Conservation (phyloP, 2,888 invertebrate genomes). For the Mimumesa dahlbomi region DNA sequence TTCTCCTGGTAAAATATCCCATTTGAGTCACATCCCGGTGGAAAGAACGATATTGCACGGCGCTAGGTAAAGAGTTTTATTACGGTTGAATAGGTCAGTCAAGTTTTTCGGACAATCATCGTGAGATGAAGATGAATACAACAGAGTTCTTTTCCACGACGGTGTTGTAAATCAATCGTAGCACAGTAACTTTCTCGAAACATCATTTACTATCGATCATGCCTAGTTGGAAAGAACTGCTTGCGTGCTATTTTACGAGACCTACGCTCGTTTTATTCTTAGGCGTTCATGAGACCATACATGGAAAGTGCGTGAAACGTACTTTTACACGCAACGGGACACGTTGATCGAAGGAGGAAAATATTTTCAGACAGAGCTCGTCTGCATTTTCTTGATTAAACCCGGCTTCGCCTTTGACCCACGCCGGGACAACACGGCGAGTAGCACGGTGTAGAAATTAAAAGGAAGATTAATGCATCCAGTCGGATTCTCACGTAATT, state of each 20-base stretch:
- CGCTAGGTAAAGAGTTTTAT: not conserved
- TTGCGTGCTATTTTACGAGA: constrained; percentile 42
- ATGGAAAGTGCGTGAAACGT: constrained; percentile 50
- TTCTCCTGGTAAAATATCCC: no score
- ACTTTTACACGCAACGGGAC: constrained; percentile 6
- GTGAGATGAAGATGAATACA: not conserved
- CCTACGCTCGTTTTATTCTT: constrained; percentile 32
- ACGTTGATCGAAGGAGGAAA: constrained; percentile 12
- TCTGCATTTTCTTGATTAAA: constrained; percentile 10
- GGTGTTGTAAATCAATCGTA: constrained; percentile 36
- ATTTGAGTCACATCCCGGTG: no score
- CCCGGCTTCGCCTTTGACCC: constrained; percentile 14
- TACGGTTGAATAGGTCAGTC: not conserved
- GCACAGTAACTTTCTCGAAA: constrained; percentile 47
- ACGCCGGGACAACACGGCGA: not conserved
- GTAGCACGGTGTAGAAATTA: not conserved
- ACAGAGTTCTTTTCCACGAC: not conserved
- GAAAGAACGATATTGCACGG: not conserved
- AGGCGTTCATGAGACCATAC: constrained; percentile 5
- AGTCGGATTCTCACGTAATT: no score
- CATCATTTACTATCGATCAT: constrained; percentile 53
- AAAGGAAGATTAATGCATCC: constrained; percentile 6
- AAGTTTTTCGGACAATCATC: not conserved
- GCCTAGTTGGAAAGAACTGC: constrained; percentile 27
- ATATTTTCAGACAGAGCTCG: constrained; percentile 8